A percentile compares a stretch with the other conserved stretches of the same genome.
Conservation (phyloP, 53 echinoderm and acorn worm species). For the Astropecten irregularis region DNA sequence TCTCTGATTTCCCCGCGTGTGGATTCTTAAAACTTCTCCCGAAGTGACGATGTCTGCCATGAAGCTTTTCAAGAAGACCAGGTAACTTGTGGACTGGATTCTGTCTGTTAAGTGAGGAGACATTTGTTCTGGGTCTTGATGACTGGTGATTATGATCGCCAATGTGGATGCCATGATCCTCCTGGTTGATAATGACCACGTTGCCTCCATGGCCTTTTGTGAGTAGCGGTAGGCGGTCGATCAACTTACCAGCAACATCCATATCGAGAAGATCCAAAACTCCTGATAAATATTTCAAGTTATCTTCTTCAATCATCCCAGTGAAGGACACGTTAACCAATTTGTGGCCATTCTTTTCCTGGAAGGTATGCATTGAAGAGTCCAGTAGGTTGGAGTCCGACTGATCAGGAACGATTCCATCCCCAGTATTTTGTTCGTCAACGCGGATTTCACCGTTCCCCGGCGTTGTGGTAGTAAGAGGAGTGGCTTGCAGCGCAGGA, state of each 20-base stretch:
- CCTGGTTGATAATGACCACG: constrained; percentile 27
- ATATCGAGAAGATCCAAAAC: constrained; percentile 6
- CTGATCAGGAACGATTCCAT: not conserved
- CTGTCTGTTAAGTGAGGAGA: too few relatives aligned
- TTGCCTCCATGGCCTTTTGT: not conserved
- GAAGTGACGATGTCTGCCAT: not conserved
- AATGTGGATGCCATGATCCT: constrained; percentile 24
- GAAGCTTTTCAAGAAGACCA: not conserved
- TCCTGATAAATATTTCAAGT: constrained; percentile 9
- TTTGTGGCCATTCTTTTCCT: not conserved
- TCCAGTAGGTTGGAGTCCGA: not conserved
- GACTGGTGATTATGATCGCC: not conserved
- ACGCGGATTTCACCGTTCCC: not conserved
- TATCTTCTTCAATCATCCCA: constrained; percentile 1
- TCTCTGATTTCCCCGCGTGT: not conserved
- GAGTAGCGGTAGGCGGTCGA: not conserved
- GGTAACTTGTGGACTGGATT: too few relatives aligned
- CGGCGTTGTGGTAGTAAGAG: not conserved
- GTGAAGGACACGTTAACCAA: constrained; percentile 38
- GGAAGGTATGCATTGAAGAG: not conserved
- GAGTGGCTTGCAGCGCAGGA: not conserved
- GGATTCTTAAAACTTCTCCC: not conserved
- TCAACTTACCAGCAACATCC: not conserved
- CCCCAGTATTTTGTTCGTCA: too few relatives aligned
- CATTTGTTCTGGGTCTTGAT: too few relatives aligned